Conservation (phyloP, 2,113 vertebrate genomes). For the Ivindomyrus marchei region DNA sequence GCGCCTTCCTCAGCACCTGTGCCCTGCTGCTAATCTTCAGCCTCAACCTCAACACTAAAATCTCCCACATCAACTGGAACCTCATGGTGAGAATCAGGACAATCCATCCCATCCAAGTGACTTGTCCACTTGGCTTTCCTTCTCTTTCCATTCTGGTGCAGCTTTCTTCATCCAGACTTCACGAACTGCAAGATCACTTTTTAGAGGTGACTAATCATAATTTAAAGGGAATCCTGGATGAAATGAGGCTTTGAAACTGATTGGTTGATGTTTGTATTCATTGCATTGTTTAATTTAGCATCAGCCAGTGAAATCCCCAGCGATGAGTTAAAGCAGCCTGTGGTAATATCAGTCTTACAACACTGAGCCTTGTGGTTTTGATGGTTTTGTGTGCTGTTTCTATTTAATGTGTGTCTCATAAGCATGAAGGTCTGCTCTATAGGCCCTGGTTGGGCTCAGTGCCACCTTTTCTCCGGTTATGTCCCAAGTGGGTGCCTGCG, state of each 20-base stretch:
- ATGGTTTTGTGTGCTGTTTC: background rate
- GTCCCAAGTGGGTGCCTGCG: background rate
- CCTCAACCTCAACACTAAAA: conserved; percentile 80
- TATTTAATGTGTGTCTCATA: background rate
- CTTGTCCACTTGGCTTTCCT: background rate
- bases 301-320: background rate
- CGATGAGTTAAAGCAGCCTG: background rate
- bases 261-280: background rate
- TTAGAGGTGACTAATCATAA: background rate
- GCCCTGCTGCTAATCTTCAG: conserved; percentile 85
- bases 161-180: background rate
- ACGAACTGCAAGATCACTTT: background rate
- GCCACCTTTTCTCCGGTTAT: background rate
- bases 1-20: conserved; percentile 83
- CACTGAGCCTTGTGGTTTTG: background rate
- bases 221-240: background rate
- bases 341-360: background rate
- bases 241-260: background rate
- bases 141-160: background rate
- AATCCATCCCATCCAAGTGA: background rate
- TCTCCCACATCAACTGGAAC: conserved; percentile 94
- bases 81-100: conserved; percentile 70
- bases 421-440: background rate
- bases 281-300: background rate
- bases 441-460: background rate